Percentiles rank a stretch among this genome's conserved stretches.
Conservation (phyloP, 2,797 vertebrate species). For the Carcharodon carcharias region DNA sequence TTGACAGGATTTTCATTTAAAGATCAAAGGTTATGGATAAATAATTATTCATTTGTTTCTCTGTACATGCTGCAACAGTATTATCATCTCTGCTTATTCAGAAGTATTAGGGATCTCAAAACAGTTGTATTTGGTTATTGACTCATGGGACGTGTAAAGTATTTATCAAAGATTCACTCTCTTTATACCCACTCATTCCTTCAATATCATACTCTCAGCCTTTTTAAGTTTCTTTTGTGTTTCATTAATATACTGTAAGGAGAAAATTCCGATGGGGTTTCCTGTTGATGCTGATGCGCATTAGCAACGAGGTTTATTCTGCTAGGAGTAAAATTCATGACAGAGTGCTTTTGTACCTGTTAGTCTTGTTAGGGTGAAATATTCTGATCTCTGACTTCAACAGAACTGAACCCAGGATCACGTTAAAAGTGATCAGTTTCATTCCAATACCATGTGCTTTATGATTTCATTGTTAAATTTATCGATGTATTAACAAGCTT, state of each 20-base stretch:
- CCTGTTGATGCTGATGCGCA: neutral
- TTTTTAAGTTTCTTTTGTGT: neutral
- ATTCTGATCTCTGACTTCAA: neutral
- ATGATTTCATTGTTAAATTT: neutral
- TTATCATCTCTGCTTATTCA: neutral
- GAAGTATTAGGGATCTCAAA: no score
- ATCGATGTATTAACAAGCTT: neutral
- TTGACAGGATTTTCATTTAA: neutral
- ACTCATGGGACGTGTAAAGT: neutral
- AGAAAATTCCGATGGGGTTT: neutral
- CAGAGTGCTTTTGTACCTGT: neutral
- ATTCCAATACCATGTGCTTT: neutral
- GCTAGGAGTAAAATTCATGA: neutral
- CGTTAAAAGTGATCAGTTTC: neutral
- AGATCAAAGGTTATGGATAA: neutral
- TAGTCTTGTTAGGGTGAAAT: neutral
- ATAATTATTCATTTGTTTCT: neutral
- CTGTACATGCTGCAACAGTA: neutral
- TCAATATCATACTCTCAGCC: neutral
- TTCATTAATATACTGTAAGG: neutral
- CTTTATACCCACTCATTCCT: neutral
- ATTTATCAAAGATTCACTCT: neutral
- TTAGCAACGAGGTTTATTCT: neutral
- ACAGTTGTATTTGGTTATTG: no score
- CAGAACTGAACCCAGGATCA: neutral